These are phyloP conservation scores for Zaprionus africanus DNA, from an alignment of 1,140 invertebrate genomes.

Conservation along the genomic window DNA sequence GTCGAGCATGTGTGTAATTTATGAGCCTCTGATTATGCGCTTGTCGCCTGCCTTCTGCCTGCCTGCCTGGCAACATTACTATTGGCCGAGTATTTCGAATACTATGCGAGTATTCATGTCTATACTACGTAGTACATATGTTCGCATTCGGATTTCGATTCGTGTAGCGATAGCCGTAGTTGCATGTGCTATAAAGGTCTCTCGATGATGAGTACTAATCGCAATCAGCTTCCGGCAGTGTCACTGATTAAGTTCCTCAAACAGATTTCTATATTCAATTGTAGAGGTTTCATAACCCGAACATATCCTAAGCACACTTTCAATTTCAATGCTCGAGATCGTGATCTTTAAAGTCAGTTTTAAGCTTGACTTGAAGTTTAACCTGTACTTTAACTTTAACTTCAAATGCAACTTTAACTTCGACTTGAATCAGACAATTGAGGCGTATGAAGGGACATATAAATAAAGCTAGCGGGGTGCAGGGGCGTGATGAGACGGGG, in stretches of 20 bases:
- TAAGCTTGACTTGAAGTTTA: no score
- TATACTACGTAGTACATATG: not conserved
- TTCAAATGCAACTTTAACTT: no score
- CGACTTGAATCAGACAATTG: no score
- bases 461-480: no score
- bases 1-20: constrained; percentile 40
- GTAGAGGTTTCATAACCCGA: no score
- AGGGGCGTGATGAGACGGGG: not conserved
- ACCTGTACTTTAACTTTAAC: no score
- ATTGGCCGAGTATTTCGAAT: constrained; percentile 19
- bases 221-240: constrained; percentile 2
- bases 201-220: not conserved
- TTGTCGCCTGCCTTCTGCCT: constrained; percentile 29
- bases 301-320: not conserved
- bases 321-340: constrained; percentile 18
- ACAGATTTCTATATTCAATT: no score
- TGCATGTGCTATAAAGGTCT: constrained; percentile 13
- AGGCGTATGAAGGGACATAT: no score
- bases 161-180: not conserved
- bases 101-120: constrained; percentile 1
- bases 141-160: not conserved
- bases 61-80: constrained; percentile 30
- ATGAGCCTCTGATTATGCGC: constrained; percentile 61
- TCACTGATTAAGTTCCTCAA: not conserved
- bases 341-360: constrained; percentile 17